phyloP scores from a whole-genome alignment of 2,888 invertebrate species.

The Drosophila leonis region DNA sequence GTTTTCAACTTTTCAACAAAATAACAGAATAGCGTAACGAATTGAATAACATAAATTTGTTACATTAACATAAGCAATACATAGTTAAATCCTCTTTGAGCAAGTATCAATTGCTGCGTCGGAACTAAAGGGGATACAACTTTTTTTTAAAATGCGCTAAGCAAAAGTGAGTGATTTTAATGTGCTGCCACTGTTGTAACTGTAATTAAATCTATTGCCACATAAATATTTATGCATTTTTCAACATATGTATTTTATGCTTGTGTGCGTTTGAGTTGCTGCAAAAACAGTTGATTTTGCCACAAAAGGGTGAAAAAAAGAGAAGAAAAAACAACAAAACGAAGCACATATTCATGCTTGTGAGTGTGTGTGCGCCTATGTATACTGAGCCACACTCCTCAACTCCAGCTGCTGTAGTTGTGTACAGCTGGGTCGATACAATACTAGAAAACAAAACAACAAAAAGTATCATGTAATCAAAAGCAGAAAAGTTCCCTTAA shows the following conservation, averaged over 20 bases:
- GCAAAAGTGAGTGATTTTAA: constrained; percentile 47
- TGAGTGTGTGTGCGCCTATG: neutral
- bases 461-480: neutral
- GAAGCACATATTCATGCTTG: neutral
- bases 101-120: constrained; percentile 43
- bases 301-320: constrained; percentile 41
- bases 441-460: neutral
- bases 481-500: neutral
- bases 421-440: constrained; percentile 24
- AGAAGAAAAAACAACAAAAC: constrained; percentile 20
- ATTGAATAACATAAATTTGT: constrained; percentile 26
- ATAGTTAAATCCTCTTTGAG: constrained; percentile 45
- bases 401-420: constrained; percentile 35
- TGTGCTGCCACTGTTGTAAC: too few species aligned
- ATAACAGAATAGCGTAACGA: constrained; percentile 14
- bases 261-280: constrained; percentile 28
- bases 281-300: constrained; percentile 28
- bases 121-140: constrained; percentile 28
- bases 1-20: neutral
- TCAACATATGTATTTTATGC: constrained; percentile 15
- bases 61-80: constrained; percentile 36
- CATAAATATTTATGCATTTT: constrained; percentile 2
- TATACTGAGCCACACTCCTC: neutral
- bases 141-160: constrained; percentile 46
- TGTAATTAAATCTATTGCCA: neutral